phyloP scores from a whole-genome alignment of 2,797 vertebrate species.

The Channallabes apus region DNA sequence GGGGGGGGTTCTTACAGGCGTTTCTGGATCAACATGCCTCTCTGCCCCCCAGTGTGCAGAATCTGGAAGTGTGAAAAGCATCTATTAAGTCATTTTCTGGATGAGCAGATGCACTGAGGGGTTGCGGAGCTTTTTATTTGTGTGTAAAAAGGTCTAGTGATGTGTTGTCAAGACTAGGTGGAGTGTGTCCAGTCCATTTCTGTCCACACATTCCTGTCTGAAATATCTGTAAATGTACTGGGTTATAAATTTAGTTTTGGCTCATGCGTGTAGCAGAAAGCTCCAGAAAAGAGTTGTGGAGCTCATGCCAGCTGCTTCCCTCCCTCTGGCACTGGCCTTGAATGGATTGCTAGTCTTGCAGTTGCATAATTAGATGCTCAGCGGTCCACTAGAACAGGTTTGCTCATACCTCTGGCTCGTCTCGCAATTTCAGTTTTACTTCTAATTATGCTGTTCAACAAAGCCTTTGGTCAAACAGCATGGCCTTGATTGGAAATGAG shows the following conservation, averaged over 20 bases:
- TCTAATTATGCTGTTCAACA: conserved; percentile 32
- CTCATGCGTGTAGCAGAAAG: background rate
- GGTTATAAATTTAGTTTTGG: background rate
- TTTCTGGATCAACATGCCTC: background rate
- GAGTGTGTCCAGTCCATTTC: background rate
- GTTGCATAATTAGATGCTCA: conserved; percentile 55
- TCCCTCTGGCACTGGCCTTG: conserved; percentile 41
- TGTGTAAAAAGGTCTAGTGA: background rate
- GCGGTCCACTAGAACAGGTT: conserved; percentile 48
- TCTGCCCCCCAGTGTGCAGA: background rate
- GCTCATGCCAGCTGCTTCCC: conserved; percentile 46
- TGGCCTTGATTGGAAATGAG: conserved; percentile 8
- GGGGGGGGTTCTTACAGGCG: background rate
- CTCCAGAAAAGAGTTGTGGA: conserved; percentile 8
- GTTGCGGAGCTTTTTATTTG: background rate
- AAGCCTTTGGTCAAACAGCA: conserved; percentile 9
- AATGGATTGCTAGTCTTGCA: conserved; percentile 54
- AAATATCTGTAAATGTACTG: background rate
- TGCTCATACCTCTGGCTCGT: conserved; percentile 43
- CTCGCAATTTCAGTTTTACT: conserved; percentile 35
- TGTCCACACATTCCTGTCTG: background rate
- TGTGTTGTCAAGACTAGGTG: background rate
- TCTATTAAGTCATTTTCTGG: conserved; percentile 11
- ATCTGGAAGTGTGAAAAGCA: background rate
- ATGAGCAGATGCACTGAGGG: background rate